Evolutionary conservation across 2,888 invertebrate species (phyloP).

Genomic region (Drosophila flavopinicola): DNA sequence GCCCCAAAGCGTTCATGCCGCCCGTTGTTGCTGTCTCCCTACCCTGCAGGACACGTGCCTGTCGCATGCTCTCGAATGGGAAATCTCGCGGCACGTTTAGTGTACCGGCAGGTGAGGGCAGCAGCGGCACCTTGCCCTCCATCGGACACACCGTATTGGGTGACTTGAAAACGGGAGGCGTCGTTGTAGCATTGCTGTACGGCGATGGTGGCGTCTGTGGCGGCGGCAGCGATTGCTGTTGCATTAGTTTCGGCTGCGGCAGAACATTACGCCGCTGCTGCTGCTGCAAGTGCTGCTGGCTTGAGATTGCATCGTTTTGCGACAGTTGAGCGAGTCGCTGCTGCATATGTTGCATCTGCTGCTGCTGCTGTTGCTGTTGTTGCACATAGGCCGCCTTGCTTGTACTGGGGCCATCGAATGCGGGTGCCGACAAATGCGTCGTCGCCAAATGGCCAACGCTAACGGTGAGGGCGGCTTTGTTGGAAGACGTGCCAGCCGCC

Average conservation of each 20-base stretch:
- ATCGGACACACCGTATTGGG: slow-evolving; percentile 95
- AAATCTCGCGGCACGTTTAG: slow-evolving; percentile 86
- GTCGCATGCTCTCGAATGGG: slow-evolving; percentile 96
- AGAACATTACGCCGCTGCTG: slow-evolving; percentile 63
- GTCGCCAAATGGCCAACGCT: slow-evolving; percentile 53
- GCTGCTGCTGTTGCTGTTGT: slow-evolving; percentile 56
- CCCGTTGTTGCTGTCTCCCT: slow-evolving; percentile 86
- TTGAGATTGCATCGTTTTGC: slow-evolving; percentile 74
- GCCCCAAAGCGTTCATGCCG: slow-evolving; percentile 53
- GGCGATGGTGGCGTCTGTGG: slow-evolving; percentile 52
- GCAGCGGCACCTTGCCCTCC: slow-evolving; percentile 89
- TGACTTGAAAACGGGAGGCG: slow-evolving; percentile 86
- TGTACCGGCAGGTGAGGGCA: slow-evolving; percentile 85
- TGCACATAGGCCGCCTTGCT: slow-evolving; percentile 74
- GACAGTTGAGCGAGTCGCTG: slow-evolving; percentile 51
- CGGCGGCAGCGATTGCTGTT: slow-evolving; percentile 55
- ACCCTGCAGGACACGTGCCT: slow-evolving; percentile 93
- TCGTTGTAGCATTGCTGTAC: slow-evolving; percentile 55
- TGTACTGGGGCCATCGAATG: slow-evolving; percentile 70
- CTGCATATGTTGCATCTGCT: slow-evolving; percentile 48
- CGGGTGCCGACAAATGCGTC: slow-evolving; percentile 64
- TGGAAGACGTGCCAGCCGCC: slow-evolving; percentile 78
- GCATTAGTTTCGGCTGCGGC: slow-evolving; percentile 47
- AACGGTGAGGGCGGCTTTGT: slow-evolving; percentile 46
- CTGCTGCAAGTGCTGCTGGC: slow-evolving; percentile 60